A percentile compares a stretch with the other conserved stretches of the same genome.
phyloP scores from a whole-genome alignment of 1,140 invertebrate species.

The Panulirus ornatus region DNA sequence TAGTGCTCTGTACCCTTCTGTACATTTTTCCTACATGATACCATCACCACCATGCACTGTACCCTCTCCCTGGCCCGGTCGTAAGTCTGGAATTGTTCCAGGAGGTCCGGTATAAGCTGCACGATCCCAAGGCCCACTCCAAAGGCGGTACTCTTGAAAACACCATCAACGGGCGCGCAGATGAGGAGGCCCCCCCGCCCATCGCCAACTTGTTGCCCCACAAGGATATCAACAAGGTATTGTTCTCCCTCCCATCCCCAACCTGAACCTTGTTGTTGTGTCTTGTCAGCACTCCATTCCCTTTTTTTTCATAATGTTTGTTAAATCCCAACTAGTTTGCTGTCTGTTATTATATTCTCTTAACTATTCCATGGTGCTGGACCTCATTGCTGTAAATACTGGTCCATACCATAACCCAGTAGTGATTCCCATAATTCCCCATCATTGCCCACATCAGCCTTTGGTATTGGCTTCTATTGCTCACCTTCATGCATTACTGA shows the following conservation, averaged over 20 bases:
- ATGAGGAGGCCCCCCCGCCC: slow-evolving; percentile 80
- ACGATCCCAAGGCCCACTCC: slow-evolving; percentile 93
- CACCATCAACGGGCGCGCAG: slow-evolving; percentile 88
- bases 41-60: neutral
- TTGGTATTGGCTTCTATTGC: no score
- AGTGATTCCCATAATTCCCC: no score
- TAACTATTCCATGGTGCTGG: no score
- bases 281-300: slow-evolving; percentile 1
- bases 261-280: neutral
- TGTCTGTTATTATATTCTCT: neutral
- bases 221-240: slow-evolving; percentile 73
- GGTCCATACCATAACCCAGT: no score
- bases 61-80: slow-evolving; percentile 39
- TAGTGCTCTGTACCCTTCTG: no score
- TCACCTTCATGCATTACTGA: no score
- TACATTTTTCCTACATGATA: no score
- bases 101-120: slow-evolving; percentile 96
- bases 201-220: slow-evolving; percentile 77
- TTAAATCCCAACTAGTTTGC: no score
- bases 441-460: no score
- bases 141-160: slow-evolving; percentile 94
- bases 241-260: neutral
- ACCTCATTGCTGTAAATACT: no score
- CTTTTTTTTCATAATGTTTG: slow-evolving; percentile 38
- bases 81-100: slow-evolving; percentile 80